Evolutionary conservation across 2,888 invertebrate species (phyloP), one percentile per base, ranked within the genome.

Genomic region (Sarcophaga caerulescens): DNA sequence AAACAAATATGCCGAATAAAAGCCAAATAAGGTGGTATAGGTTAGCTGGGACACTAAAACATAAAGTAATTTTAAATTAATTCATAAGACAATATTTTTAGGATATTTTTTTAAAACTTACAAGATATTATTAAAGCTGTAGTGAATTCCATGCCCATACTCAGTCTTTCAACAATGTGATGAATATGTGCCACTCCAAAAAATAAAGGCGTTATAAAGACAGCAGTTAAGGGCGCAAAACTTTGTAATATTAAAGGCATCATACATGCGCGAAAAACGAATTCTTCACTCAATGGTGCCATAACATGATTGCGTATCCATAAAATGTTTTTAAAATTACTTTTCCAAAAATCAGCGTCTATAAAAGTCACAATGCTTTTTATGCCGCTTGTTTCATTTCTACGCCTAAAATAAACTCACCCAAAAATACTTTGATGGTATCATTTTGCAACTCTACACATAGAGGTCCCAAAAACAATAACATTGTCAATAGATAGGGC

Each of bases 181-280:
- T 99, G 98, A 90, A 98, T 96, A 94, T 99, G 98, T 74, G 98
- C 98, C 2, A 97, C 95, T 66, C 99, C 99, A 94, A 99, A 99
- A 89, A 99, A 97, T 25, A 99, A 92, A 1, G 99, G 98, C 88
- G 97, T 97, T 87, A 97, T 94, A 89, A 98, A 96, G 68, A 98
- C 95, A 25, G 97, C 96, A 83, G 95, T 95, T 52, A 95, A 93
- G 0, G 97, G 96, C 44, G 95, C 94, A 89, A 98, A 96, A 91
- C 97, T 97, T 91, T 98, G 97, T 88, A 98, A 93, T 63, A 99
- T 94, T 62, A 99, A 92, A 5, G 99, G 98, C 93, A 99, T 94
- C 98, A 99, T 98, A 91, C 98, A 99, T 1, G 98, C 97, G 88
- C 99, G 94, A 93, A 98, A 99, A 10, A 98, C 98, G 94, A 98